These are phyloP conservation scores for Poecilobothrus nobilitatus DNA, from an alignment of 2,888 invertebrate species.

Conservation along the genomic window DNA sequence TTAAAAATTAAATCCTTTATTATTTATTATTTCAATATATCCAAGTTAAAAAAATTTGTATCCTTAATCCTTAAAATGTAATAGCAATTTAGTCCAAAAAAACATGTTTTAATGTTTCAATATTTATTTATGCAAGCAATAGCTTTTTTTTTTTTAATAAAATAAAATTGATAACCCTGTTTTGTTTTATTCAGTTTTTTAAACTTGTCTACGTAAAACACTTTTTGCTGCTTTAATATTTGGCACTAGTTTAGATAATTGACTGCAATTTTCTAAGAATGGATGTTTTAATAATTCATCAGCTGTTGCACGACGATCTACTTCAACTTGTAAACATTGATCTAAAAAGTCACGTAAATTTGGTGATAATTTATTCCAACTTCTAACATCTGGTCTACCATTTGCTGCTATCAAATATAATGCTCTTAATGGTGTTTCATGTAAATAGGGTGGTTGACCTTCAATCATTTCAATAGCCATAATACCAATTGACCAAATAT, in stretches of 20 bases:
- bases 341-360: slow-evolving; percentile 77
- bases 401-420: slow-evolving; percentile 92
- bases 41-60: too few relatives aligned
- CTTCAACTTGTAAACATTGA: slow-evolving; percentile 83
- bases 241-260: slow-evolving; percentile 72
- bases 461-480: slow-evolving; percentile 94
- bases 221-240: slow-evolving; percentile 86
- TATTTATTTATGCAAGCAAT: background rate
- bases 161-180: background rate
- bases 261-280: slow-evolving; percentile 78
- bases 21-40: too few relatives aligned
- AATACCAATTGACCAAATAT: slow-evolving; percentile 94
- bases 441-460: slow-evolving; percentile 93
- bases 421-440: slow-evolving; percentile 85
- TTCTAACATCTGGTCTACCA: slow-evolving; percentile 83
- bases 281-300: slow-evolving; percentile 80
- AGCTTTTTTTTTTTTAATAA: background rate
- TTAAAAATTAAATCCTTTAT: too few relatives aligned
- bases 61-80: too few relatives aligned
- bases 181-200: slow-evolving; percentile 6
- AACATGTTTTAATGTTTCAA: background rate
- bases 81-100: background rate
- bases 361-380: slow-evolving; percentile 68
- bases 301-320: slow-evolving; percentile 79
- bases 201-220: slow-evolving; percentile 51